Evolutionary conservation across 2,888 invertebrate genomes (phyloP).

Genomic region (Muscina levida): DNA sequence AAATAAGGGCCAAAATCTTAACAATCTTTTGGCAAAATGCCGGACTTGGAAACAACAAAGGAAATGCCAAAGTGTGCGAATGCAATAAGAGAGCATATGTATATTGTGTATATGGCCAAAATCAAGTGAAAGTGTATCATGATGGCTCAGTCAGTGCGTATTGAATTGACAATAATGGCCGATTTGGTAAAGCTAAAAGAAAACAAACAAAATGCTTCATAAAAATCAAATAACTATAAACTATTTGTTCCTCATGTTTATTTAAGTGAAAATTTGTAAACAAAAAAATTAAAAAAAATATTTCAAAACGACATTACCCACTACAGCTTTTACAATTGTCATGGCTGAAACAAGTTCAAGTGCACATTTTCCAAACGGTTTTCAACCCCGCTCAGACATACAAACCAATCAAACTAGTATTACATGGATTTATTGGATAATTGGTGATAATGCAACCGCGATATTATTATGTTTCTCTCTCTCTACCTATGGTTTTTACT

Average conservation of each 20-base stretch:
- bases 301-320: neutral
- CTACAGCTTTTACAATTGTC: neutral
- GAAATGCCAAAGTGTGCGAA: constrained; percentile 14
- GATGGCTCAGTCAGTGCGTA: constrained; percentile 28
- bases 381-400: neutral
- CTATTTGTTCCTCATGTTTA: constrained; percentile 27
- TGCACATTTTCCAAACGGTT: constrained; percentile 47
- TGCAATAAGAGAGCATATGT: neutral
- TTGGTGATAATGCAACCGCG: neutral
- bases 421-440: no score
- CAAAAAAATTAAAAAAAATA: constrained; percentile 23
- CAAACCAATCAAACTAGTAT: no score
- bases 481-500: constrained; percentile 1
- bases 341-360: constrained; percentile 66
- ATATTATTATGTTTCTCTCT: neutral
- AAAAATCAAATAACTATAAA: neutral
- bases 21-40: neutral
- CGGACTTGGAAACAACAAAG: neutral
- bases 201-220: constrained; percentile 29
- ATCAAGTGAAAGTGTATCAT: constrained; percentile 52
- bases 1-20: neutral
- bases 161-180: constrained; percentile 63
- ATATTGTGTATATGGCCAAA: constrained; percentile 20
- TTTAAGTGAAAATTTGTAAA: constrained; percentile 57
- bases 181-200: constrained; percentile 58